A percentile compares a stretch with the other conserved stretches of the same genome.
phyloP scores from a whole-genome alignment of 2,113 vertebrate genomes.

The human region DNA sequence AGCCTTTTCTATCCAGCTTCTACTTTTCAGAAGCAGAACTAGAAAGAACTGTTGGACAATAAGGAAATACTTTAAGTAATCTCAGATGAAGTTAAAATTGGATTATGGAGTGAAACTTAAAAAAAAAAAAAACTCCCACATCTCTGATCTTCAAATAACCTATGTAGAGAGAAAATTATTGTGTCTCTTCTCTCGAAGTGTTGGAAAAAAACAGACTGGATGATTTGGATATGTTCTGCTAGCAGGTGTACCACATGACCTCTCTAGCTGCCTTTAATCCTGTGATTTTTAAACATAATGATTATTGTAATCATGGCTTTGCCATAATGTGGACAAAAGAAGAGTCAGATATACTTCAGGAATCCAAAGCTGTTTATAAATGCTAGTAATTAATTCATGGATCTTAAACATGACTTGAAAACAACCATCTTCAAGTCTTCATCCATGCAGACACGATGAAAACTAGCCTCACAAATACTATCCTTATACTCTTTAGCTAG shows the following conservation, averaged over 20 bases:
- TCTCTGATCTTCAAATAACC: neutral
- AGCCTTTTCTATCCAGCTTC: neutral
- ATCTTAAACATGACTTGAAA: slow-evolving; percentile 39
- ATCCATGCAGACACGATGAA: neutral
- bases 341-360: neutral
- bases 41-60: neutral
- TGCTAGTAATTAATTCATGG: neutral
- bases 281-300: slow-evolving; percentile 43
- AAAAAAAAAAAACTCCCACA: neutral
- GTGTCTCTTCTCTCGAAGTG: neutral
- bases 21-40: slow-evolving; percentile 10
- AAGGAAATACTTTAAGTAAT: slow-evolving; percentile 21
- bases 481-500: slow-evolving; percentile 38
- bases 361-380: slow-evolving; percentile 26
- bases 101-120: neutral
- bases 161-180: neutral
- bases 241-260: neutral
- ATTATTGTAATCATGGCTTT: slow-evolving; percentile 39
- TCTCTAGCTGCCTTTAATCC: neutral
- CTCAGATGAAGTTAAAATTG: slow-evolving; percentile 16
- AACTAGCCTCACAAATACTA: slow-evolving; percentile 12
- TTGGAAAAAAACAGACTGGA: neutral
- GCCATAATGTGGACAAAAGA: neutral
- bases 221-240: neutral
- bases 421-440: neutral